phyloP scores from a whole-genome alignment of 92 coral and sea anemone genomes.

The Parazoanthus darwini region DNA sequence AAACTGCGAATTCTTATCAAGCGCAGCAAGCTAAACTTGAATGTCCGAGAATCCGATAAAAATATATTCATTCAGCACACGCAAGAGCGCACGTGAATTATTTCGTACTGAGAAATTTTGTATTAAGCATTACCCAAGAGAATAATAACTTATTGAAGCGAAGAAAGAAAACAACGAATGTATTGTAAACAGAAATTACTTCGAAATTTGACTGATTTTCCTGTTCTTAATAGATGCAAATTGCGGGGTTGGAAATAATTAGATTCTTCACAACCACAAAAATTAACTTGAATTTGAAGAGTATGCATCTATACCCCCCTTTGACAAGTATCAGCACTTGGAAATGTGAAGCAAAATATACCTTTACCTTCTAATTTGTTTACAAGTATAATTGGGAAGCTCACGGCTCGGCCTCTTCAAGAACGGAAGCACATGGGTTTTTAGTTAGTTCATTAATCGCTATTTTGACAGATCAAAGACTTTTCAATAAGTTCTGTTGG shows the following conservation, averaged over 20 bases:
- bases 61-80: background rate
- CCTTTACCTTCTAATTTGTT: conserved; percentile 73
- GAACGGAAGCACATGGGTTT: conserved; percentile 78
- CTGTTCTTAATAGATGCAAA: conserved; percentile 47
- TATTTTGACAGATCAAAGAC: conserved; percentile 78
- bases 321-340: conserved; percentile 13
- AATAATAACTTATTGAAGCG: conserved; percentile 56
- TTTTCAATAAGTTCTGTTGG: conserved; percentile 68
- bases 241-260: conserved; percentile 46
- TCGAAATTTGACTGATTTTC: conserved; percentile 52
- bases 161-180: conserved; percentile 56
- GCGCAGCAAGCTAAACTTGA: background rate
- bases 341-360: conserved; percentile 40
- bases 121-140: conserved; percentile 67
- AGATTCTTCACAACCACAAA: conserved; percentile 32
- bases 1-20: background rate
- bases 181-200: conserved; percentile 68
- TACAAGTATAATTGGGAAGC: conserved; percentile 73
- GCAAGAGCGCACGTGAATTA: background rate
- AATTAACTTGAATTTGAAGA: conserved; percentile 11
- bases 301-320: background rate
- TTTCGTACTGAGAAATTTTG: conserved; percentile 27
- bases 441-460: conserved; percentile 87
- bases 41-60: background rate
- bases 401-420: conserved; percentile 56